Base-by-base conservation (phyloP, 2,888 invertebrate species). In the Maniola hyperantus region DNA sequence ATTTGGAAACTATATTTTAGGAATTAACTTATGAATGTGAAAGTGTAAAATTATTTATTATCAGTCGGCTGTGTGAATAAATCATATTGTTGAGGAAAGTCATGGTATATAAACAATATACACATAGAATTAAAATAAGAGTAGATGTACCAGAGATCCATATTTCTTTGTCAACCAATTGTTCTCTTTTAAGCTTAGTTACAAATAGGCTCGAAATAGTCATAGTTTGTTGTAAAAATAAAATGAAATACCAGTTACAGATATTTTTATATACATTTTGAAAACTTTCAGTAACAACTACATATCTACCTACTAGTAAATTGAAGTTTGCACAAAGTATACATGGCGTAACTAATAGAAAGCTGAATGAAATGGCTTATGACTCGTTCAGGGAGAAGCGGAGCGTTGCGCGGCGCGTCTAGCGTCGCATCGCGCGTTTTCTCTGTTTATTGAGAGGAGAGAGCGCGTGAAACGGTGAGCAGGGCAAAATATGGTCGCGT, bases 181-280 rank as follows among this genome's bases (percentile, higher is more conserved):
- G 15, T 6, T 54, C 15, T n/a, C n/a, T 54, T 54, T n/a, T n/a
- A n/a, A 8, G 15, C 8, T 54, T 36, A 53, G 33, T 33, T 53
- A n/a, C 33, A 34, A 55, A 55, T 55, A 55, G 18, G 10, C 54
- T 55, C 54, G 55, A 55, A 36, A 55, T 55, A 55, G 55, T 39
- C 36, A 55, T 55, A 55, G 55, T 36, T 36, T 55, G 36, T 33
- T 53, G n/a, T 48, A 8, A 18, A 48, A 42, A n/a, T n/a, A 26
- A 42, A 15, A 15, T 7, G 48, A 15, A 48, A 48, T 48, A 48
- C 48, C 48, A 33, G 26, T 53, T 53, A 53, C 26, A 53, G 6
- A 53, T 53, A 33, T 53, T 53, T 33, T 53, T 53, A 33, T 33
- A 53, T n/a, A 33, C 5, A 1, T 39, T 26, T 51, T 51, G 20